These are phyloP conservation scores for Noctua comes DNA, from an alignment of 2,888 invertebrate species.

Conservation along the genomic window DNA sequence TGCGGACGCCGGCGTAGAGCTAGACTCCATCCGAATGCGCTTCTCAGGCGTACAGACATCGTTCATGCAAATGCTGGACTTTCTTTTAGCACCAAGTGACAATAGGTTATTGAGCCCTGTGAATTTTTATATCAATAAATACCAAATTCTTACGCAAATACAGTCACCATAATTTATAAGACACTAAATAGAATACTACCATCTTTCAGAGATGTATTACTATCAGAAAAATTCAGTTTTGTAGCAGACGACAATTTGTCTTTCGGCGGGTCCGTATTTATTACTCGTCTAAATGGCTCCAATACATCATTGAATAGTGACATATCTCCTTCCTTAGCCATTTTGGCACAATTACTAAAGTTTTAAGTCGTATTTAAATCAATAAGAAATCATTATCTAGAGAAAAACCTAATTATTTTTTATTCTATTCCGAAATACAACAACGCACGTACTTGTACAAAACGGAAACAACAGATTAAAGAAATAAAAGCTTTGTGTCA, in stretches of 20 bases:
- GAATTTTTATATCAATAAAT: slow-evolving; percentile 33
- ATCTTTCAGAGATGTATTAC: slow-evolving; percentile 85
- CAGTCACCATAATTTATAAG: background rate
- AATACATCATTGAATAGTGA: slow-evolving; percentile 86
- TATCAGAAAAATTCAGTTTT: slow-evolving; percentile 87
- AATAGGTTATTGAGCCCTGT: slow-evolving; percentile 81
- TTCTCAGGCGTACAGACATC: slow-evolving; percentile 82
- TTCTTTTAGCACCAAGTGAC: slow-evolving; percentile 83
- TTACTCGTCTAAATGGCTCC: slow-evolving; percentile 86
- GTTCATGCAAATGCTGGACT: slow-evolving; percentile 77
- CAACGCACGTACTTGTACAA: slow-evolving; percentile 53
- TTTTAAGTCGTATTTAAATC: slow-evolving; percentile 3
- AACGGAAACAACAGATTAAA: slow-evolving; percentile 38
- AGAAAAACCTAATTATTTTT: slow-evolving; percentile 17
- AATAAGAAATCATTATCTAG: slow-evolving; percentile 51
- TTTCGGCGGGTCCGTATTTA: slow-evolving; percentile 87
- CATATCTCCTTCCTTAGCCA: slow-evolving; percentile 87
- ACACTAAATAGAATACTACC: slow-evolving; percentile 70
- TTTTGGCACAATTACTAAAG: slow-evolving; percentile 61
- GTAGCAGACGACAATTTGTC: slow-evolving; percentile 85
- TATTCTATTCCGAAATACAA: slow-evolving; percentile 27
- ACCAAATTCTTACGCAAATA: background rate
- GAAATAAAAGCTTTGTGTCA: background rate
- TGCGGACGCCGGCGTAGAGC: slow-evolving; percentile 69
- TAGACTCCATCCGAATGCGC: slow-evolving; percentile 81